Base-by-base conservation (phyloP, 2,888 invertebrate species). In the Tenthredo livida region DNA sequence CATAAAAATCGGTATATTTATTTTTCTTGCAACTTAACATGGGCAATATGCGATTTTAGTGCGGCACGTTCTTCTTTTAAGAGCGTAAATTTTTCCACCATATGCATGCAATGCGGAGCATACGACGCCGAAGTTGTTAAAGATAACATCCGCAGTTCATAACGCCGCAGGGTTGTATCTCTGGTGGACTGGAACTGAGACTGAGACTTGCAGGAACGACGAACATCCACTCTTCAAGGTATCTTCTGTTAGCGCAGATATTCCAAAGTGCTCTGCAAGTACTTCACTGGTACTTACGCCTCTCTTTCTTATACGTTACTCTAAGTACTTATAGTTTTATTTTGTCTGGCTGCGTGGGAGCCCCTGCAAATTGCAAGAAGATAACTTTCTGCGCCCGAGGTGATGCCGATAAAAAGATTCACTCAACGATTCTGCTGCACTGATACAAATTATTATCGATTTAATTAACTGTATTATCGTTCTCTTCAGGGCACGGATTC, bases 241-340 rank as follows among this genome's bases (percentile, higher is more conserved):
- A 73, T 73, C 73, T 43, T 73, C 43, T 21, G 72, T 73, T 37
- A 9, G 29, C 40, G 21, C 1, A 61, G 80, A 58, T 50, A 80
- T 40, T 61, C 40, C 25, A 61, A 80, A 80, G 80, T 80, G 80
- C 80, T 61, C 61, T n/a, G 40, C 58, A 40, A 84, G 90, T 89
- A 92, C 91, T 91, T 91, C 90, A 91, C 90, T 89, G 89, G 91
- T 91, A 92, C 91, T 92, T 91, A 90, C 58, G 80, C 61, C 25
- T 77, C 80, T 80, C 80, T 61, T 58, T 61, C 29, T 37, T 54
- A 54, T 54, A 54, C 54, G 54, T 54, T 89, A 90, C 25, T 87
- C 91, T 89, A 54, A 50, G 89, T 89, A 89, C 9, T 89, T 88
- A 90, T 91, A 91, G 92, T 92, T 91, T 92, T 92, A 92, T 92